These are phyloP conservation scores for Oreohelix idahoensis DNA, from an alignment of 1,140 invertebrate genomes.

Conservation along the genomic window DNA sequence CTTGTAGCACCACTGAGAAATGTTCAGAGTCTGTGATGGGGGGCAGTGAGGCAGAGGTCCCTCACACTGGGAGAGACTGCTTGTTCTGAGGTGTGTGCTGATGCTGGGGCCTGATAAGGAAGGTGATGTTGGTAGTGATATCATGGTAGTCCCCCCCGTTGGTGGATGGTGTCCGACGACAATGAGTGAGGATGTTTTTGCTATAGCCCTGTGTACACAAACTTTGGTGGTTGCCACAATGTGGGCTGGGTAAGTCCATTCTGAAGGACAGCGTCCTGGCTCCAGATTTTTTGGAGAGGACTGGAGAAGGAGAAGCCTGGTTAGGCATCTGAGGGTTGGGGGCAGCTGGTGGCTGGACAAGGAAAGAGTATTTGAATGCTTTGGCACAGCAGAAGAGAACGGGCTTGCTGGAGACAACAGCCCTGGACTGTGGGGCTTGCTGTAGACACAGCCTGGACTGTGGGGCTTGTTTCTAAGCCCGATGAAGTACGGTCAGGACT, in stretches of 20 bases:
- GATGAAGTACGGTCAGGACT: slow-evolving; percentile 18
- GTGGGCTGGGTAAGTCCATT: slow-evolving; percentile 63
- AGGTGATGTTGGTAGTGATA: slow-evolving; percentile 24
- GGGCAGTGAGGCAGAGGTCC: slow-evolving; percentile 8
- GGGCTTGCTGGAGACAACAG: no score
- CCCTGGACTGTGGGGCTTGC: no score
- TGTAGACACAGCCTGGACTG: slow-evolving; percentile 24
- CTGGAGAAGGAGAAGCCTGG: slow-evolving; percentile 27
- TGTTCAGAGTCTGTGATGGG: background rate
- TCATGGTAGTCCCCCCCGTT: no score
- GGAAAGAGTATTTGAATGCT: slow-evolving; percentile 58
- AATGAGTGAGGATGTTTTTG: slow-evolving; percentile 40
- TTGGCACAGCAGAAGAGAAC: slow-evolving; percentile 52
- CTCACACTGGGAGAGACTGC: background rate
- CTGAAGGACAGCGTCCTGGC: slow-evolving; percentile 55
- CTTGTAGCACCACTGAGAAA: slow-evolving; percentile 26
- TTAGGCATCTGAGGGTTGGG: background rate
- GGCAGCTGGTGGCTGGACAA: slow-evolving; percentile 39
- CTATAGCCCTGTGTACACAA: slow-evolving; percentile 67
- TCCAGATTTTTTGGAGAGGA: slow-evolving; percentile 38
- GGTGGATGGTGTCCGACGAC: slow-evolving; percentile 40
- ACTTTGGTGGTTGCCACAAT: slow-evolving; percentile 64
- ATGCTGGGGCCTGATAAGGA: slow-evolving; percentile 17
- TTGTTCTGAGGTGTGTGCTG: slow-evolving; percentile 2
- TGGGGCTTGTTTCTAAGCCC: slow-evolving; percentile 28